These are phyloP conservation scores for Rotaria macrura DNA, from an alignment of 2,888 invertebrate species.

Conservation along the genomic window DNA sequence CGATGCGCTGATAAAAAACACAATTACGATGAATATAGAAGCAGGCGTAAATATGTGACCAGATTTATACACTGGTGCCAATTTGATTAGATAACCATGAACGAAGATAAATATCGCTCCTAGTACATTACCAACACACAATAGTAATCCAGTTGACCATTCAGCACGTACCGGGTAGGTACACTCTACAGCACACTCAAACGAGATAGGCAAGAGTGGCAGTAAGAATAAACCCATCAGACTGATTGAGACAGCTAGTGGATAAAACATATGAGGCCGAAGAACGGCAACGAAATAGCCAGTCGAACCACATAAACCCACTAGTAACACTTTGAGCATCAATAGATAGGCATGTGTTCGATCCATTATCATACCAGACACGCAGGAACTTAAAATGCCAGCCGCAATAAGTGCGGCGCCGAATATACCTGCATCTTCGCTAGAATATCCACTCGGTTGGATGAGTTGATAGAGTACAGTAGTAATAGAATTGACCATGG, in stretches of 20 bases:
- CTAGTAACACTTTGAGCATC: neutral
- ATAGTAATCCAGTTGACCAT: neutral
- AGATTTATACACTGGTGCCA: neutral
- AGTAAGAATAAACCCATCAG: neutral
- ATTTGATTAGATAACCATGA: neutral
- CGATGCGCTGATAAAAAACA: neutral
- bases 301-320: neutral
- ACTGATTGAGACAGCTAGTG: neutral
- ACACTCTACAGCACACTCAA: neutral
- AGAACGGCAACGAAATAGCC: neutral
- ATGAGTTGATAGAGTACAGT: neutral
- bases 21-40: neutral
- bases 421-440: neutral
- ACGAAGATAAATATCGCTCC: neutral
- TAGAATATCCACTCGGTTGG: neutral
- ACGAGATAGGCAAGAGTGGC: neutral
- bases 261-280: neutral
- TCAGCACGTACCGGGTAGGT: neutral
- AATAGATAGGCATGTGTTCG: neutral
- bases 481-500: neutral
- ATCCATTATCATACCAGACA: neutral
- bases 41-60: neutral
- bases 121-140: neutral
- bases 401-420: neutral
- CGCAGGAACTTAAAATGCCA: neutral